Evolutionary conservation across 53 echinoderm and acorn worm species (phyloP).

Genomic region (Glandiceps talaboti): DNA sequence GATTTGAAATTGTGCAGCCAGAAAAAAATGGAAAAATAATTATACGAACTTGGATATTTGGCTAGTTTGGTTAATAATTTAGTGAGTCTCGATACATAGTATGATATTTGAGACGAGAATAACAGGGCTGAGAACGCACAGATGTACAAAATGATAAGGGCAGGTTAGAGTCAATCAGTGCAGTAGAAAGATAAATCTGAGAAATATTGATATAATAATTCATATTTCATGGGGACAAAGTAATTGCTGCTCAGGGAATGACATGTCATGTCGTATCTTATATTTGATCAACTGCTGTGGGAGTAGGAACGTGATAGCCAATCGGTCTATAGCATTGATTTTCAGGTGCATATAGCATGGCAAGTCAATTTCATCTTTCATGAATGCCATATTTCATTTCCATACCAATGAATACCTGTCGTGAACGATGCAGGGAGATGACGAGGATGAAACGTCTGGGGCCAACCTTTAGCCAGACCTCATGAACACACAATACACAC

Average conservation of each 20-base stretch:
- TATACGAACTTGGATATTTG: too few species aligned
- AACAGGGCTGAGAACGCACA: not conserved
- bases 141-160: not conserved
- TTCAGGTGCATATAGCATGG: not conserved
- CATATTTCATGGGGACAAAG: not conserved
- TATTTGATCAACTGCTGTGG: not conserved
- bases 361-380: not conserved
- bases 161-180: not conserved
- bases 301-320: not conserved
- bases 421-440: not conserved
- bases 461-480: too few species aligned
- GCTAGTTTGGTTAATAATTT: too few species aligned
- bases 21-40: too few species aligned
- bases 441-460: too few species aligned
- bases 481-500: too few species aligned
- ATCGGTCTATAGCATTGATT: not conserved
- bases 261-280: not conserved
- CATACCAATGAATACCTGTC: not conserved
- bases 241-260: not conserved
- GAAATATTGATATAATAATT: not conserved
- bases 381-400: not conserved
- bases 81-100: too few species aligned
- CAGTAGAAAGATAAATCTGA: not conserved
- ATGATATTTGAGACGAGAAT: too few species aligned
- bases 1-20: too few species aligned